phyloP scores from a whole-genome alignment of 1,140 invertebrate genomes.

The Cydia strobilella region DNA sequence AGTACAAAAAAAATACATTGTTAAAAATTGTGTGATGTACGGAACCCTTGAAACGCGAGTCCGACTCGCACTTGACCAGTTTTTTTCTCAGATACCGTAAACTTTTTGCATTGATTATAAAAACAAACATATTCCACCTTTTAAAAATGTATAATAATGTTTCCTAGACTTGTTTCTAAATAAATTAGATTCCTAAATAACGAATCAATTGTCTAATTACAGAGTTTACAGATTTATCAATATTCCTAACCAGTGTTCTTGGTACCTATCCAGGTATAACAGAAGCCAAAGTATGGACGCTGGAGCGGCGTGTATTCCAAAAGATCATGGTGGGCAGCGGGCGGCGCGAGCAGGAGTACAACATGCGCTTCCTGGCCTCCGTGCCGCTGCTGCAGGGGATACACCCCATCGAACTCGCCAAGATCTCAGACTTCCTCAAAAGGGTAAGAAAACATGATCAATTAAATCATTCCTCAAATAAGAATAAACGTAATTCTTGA shows the following conservation, averaged over 20 bases:
- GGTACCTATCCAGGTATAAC: slow-evolving; percentile 83
- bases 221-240: background rate
- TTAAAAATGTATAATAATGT: background rate
- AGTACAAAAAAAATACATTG: too few species aligned
- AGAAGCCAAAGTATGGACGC: slow-evolving; percentile 92
- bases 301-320: slow-evolving; percentile 92
- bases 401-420: slow-evolving; percentile 88
- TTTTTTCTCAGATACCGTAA: too few species aligned
- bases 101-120: background rate
- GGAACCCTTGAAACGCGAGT: too few species aligned
- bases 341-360: slow-evolving; percentile 89
- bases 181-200: too few species aligned
- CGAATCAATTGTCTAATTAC: background rate
- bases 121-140: background rate
- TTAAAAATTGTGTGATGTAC: too few species aligned
- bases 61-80: too few species aligned
- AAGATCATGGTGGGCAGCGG: slow-evolving; percentile 93
- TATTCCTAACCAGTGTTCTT: background rate
- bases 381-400: slow-evolving; percentile 92
- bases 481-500: too few species aligned
- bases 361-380: slow-evolving; percentile 91
- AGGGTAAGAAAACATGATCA: slow-evolving; percentile 80
- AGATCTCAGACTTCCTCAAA: slow-evolving; percentile 95
- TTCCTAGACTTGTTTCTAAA: too few species aligned
- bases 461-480: too few species aligned